These are phyloP conservation scores for Myripristis murdjan DNA, from an alignment of 2,797 vertebrate species.

Conservation along the genomic window DNA sequence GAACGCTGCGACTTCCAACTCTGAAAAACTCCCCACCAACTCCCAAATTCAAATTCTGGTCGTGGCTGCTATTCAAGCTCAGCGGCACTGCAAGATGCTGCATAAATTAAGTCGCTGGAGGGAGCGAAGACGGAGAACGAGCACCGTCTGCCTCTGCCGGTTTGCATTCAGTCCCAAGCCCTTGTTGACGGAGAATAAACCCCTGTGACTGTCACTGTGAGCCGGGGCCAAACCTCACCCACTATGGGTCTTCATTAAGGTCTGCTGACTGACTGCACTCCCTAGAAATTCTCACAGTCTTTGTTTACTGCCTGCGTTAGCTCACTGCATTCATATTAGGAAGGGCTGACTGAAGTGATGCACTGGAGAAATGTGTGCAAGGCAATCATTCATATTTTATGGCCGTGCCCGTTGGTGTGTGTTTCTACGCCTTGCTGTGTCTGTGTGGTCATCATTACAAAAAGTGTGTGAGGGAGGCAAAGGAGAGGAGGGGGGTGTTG, in stretches of 20 bases:
- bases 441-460: constrained; percentile 27
- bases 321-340: neutral
- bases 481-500: constrained; percentile 12
- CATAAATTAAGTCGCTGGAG: constrained; percentile 82
- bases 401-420: constrained; percentile 25
- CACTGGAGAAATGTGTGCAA: constrained; percentile 11
- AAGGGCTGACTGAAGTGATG: constrained; percentile 4
- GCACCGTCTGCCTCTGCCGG: constrained; percentile 48
- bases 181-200: constrained; percentile 43
- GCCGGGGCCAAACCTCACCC: constrained; percentile 38
- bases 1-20: constrained; percentile 45
- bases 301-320: constrained; percentile 34
- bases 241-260: constrained; percentile 49
- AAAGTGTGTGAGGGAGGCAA: constrained; percentile 27
- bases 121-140: constrained; percentile 38
- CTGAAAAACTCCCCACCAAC: constrained; percentile 39
- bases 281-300: constrained; percentile 6
- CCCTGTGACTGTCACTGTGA: constrained; percentile 19
- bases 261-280: constrained; percentile 8
- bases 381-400: constrained; percentile 19
- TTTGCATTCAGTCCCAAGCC: constrained; percentile 48
- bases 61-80: constrained; percentile 65
- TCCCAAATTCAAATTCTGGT: constrained; percentile 76
- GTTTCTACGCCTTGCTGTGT: too few relatives aligned
- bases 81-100: constrained; percentile 80